phyloP scores from a whole-genome alignment of 2,888 invertebrate genomes.

The Aethes cnicana region DNA sequence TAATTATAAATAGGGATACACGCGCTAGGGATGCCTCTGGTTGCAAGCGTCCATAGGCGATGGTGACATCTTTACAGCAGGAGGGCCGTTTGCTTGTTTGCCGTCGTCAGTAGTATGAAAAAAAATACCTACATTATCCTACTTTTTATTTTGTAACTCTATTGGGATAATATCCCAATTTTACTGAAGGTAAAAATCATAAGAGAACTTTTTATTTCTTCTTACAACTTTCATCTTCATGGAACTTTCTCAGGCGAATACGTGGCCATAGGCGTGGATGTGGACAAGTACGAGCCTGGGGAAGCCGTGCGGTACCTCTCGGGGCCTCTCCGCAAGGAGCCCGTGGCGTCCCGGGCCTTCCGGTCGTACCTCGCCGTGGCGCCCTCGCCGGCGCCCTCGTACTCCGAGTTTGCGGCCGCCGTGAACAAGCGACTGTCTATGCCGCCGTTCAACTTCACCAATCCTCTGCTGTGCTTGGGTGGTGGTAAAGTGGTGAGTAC shows the following conservation, averaged over 20 bases:
- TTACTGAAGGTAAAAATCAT: no score
- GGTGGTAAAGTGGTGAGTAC: constrained; percentile 87
- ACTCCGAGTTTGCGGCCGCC: constrained; percentile 87
- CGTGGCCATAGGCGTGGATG: constrained; percentile 95
- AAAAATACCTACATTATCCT: no score
- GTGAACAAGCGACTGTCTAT: constrained; percentile 92
- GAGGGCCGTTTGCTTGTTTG: no score
- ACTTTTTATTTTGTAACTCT: no score
- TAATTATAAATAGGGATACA: no score
- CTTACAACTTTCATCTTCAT: no score
- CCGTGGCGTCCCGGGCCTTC: constrained; percentile 86
- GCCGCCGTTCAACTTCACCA: constrained; percentile 94
- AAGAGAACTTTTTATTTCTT: no score
- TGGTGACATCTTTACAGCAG: no score
- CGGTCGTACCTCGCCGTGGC: constrained; percentile 91
- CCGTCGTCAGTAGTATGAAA: no score
- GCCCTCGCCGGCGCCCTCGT: constrained; percentile 88
- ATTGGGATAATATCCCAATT: no score
- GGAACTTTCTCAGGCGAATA: constrained; percentile 93
- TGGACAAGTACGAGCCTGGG: constrained; percentile 91
- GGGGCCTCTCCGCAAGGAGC: constrained; percentile 86
- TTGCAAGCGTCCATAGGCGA: no score
- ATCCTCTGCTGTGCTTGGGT: constrained; percentile 88
- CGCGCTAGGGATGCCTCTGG: no score
- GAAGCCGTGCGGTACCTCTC: constrained; percentile 91